Base-by-base conservation (phyloP, 2,888 invertebrate genomes). In the Tipula confusa region DNA sequence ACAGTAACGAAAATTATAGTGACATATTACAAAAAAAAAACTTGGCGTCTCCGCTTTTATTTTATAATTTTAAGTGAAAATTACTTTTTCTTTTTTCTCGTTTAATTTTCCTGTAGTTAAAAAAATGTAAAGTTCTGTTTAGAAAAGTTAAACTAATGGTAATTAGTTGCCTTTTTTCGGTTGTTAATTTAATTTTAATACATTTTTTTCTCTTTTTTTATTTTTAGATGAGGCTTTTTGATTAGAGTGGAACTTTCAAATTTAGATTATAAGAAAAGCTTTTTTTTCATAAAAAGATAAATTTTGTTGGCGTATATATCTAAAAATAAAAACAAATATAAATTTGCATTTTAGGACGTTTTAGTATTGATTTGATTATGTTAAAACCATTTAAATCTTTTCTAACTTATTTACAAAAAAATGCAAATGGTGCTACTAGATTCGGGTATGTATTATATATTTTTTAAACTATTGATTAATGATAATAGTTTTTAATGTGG, bases 321-420 rank as follows among this genome's bases (percentile, higher is more conserved):
- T 15, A 43, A 24, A 64, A 64, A 2, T 24, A 48, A 64, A 64
- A 24, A 24, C 64, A 64, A 64, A 64, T 64, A 64, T 24, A 24
- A 64, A 24, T 64, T 64, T 64, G 24, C 2, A 24, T 24, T 24
- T 43, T 64, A 64, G 24, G 24, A 64, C 24, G 3, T 18, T 64
- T 11, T 64, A 7, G 24, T 64, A 9, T 64, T 29, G 15, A 29
- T 29, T 31, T 9, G 11, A 80, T 29, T 80, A 90, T 89, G 89
- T 88, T 89, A 85, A 88, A 87, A 86, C 89, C 90, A 83, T 88
- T 89, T 84, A 89, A 89, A 85, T 89, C 88, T 84, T 87, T 89
- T 79, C 87, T 89, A 84, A 89, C 88, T 83, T 89, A 88, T 85
- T 88, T 89, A 85, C 89, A 89, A 85, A 89, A 89, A 86, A 89